Base-by-base conservation (phyloP, 2,888 invertebrate genomes). In the Trisateles emortualis region DNA sequence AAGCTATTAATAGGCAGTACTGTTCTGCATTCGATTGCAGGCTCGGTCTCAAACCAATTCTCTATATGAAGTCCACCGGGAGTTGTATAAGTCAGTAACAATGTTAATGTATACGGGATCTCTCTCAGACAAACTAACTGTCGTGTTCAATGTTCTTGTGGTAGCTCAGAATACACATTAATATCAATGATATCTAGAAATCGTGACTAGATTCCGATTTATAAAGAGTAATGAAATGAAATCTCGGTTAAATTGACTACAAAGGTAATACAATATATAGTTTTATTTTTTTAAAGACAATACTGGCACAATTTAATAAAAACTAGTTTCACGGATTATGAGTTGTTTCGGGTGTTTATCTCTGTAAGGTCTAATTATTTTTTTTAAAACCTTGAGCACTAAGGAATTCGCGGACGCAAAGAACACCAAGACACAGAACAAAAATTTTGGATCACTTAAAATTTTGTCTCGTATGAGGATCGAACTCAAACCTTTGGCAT, bases 71-170 rank as follows among this genome's bases (percentile, higher is more conserved):
- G 2, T 39, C 39, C 38, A 17, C 13, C 17, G 39, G 19, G 46
- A 38, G 13, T 19, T 30, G 38, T 46, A 39, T 38, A 38, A 26
- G 46, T 38, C 30, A 13, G 38, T 29, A 46, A 38, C 26, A 45
- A 35, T 38, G 46, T 46, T 38, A 46, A 46, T 30, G 39, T 46
- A 46, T 30, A 38, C 39, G 29, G 19, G 29, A 38, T 46, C 19
- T 39, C 29, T 39, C 17, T 17, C 30, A 24, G 30, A 46, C 19
- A 19, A 46, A 30, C 38, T 46, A 46, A 46, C 5, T 19, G 38
- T 38, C 38, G 29, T 30, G 13, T 39, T n/a, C 29, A 11, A 38
- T 46, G 29, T 13, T 13, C 22, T 13, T 19, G 17, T 38, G 13
- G 26, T 19, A 38, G 10, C 3, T 30, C 10, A 19, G 17, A 19